Evolutionary conservation across 1,140 invertebrate genomes (phyloP), one percentile per base, ranked within the genome.

Genomic region (Harlomillsia oculata): DNA sequence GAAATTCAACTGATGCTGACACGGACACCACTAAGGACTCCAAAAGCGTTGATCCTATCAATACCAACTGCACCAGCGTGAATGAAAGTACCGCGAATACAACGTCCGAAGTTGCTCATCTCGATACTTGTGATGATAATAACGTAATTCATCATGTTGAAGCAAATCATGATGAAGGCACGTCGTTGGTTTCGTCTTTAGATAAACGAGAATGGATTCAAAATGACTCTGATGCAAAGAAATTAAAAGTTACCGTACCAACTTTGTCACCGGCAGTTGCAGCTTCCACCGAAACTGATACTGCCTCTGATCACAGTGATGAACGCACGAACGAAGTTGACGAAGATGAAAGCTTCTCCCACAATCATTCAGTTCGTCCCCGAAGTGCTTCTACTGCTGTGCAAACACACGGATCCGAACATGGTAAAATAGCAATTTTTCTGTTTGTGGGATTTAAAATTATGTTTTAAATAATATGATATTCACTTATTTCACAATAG

Each of bases 331-430:
- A 70, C 48, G 69, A 69, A 56, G 54, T 45, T 52, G 67, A 72
- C 69, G 69, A 69, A 58, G 66, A 73, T 67, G 69, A 64, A 53
- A 70, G 71, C 70, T n/a, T n/a, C n/a, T n/a, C n/a, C n/a, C n/a
- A n/a, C n/a, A 70, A 70, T 69, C 67, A 72, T 69, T 71, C 66
- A 71, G 74, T 70, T 70, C 72, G 70, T 73, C 72, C 64, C 66
- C 71, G 71, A 71, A 69, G 72, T 69, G 69, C 71, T 39, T 54
- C 53, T 36, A 49, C 53, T 41, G 60, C 60, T 40, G 60, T 55
- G 18, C 60, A 62, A 46, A 63, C 60, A 13, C 60, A 63, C 52
- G 46, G 53, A 25, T 23, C n/a, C 40, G 60, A 63, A 30, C 56
- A 63, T 26, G 56, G 60, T 59, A 32, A 14, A 26, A 13, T 5